phyloP scores from a whole-genome alignment of 2,888 invertebrate species.

The Tanytarsus gracilentus region DNA sequence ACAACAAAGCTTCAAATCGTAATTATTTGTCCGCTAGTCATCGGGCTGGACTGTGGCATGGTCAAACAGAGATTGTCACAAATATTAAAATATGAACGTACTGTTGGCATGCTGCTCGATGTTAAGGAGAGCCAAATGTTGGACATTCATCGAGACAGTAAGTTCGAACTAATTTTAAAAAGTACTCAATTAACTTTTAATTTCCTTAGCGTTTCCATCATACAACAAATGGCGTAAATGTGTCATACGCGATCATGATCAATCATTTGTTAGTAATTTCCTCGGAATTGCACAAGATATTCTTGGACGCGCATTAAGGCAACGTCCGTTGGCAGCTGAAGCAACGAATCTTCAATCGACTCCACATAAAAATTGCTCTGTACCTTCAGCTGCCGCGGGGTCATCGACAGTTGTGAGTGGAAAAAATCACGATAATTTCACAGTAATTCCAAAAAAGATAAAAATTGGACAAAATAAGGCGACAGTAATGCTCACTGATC shows the following conservation, averaged over 20 bases:
- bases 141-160: slow-evolving; percentile 60
- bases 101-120: slow-evolving; percentile 71
- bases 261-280: slow-evolving; percentile 73
- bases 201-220: slow-evolving; percentile 50
- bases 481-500: slow-evolving; percentile 68
- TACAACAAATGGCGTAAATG: slow-evolving; percentile 75
- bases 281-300: slow-evolving; percentile 74
- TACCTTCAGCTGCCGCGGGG: too few relatives aligned
- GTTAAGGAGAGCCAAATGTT: slow-evolving; percentile 63
- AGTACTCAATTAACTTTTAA: slow-evolving; percentile 3
- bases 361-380: slow-evolving; percentile 39
- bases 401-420: neutral
- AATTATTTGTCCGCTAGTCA: slow-evolving; percentile 66
- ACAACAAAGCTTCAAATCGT: slow-evolving; percentile 68
- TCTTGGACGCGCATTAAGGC: slow-evolving; percentile 52
- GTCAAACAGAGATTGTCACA: slow-evolving; percentile 39
- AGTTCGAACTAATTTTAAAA: slow-evolving; percentile 29
- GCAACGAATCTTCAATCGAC: slow-evolving; percentile 43
- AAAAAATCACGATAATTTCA: slow-evolving; percentile 39
- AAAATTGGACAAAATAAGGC: slow-evolving; percentile 66
- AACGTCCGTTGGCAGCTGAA: slow-evolving; percentile 52
- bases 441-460: slow-evolving; percentile 42
- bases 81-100: slow-evolving; percentile 53
- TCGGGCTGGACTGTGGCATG: slow-evolving; percentile 45
- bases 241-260: slow-evolving; percentile 71